Evolutionary conservation across 1,140 invertebrate genomes (phyloP).

Genomic region (Ylistrum balloti): DNA sequence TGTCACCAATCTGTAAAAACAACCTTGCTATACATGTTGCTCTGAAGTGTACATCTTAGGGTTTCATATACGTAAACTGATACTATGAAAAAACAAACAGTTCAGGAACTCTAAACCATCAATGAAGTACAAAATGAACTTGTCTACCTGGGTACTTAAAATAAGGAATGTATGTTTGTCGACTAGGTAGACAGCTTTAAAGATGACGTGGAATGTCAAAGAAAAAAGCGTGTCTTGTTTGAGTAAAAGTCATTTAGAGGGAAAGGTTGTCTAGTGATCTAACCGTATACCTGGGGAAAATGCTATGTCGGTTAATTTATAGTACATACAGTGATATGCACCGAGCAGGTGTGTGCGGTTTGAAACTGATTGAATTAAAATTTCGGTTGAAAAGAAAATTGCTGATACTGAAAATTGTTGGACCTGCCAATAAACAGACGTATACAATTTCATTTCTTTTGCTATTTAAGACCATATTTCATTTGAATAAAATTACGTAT

Average conservation of each 20-base stretch:
- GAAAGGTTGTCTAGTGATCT: not conserved
- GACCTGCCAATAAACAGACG: constrained; percentile 24
- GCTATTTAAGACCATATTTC: not conserved
- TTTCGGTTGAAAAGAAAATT: constrained; percentile 35
- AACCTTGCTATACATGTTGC: no score
- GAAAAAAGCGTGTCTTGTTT: not conserved
- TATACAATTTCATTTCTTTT: constrained; percentile 1
- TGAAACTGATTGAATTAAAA: constrained; percentile 36
- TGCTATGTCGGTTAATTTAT: not conserved
- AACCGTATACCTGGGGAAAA: not conserved
- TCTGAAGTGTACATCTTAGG: not conserved
- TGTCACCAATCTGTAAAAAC: no score
- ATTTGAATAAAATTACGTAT: constrained; percentile 26
- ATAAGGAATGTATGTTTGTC: not conserved
- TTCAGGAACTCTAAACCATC: not conserved
- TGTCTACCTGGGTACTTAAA: not conserved
- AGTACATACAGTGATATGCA: not conserved
- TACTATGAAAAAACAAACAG: not conserved
- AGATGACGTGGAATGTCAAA: constrained; percentile 27
- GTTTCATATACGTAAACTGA: not conserved
- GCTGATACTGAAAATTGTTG: constrained; percentile 34
- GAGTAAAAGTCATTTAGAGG: not conserved
- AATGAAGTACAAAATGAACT: not conserved
- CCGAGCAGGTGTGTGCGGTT: constrained; percentile 3
- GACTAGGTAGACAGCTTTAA: not conserved